Evolutionary conservation across 2,888 invertebrate species (phyloP), one percentile per base, ranked within the genome.

Genomic region (Drosophila pseudotakahashii): DNA sequence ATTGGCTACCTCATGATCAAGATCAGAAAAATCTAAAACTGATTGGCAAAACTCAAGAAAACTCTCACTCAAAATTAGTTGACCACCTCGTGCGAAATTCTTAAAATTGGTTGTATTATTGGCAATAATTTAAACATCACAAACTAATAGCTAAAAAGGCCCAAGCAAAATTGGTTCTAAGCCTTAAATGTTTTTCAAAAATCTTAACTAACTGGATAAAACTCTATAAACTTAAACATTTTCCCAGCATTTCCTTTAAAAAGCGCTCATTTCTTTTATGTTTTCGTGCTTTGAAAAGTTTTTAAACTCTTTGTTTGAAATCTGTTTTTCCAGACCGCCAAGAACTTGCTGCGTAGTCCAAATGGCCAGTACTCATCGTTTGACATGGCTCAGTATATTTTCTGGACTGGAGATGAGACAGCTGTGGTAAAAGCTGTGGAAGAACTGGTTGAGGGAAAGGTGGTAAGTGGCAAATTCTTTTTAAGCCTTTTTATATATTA

Each of bases 371-470:
- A 96, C 87, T 95, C 96, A 0, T 95, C 96, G 0, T 92, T 95
- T 57, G 96, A 96, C 84, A 95, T 96, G 95, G 96, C 96, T 0
- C 96, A 96, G 88, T 96, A 96, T 81, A 95, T 96, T 3, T 96
- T 96, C 90, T 96, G 96, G 95, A 96, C 96, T 0, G 96, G 96
- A 0, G 96, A 96, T 89, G 96, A 96, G 88, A 94, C 94, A 55
- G 95, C 96, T 7, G 96, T 96, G 1, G 95, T 96, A 0, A 92
- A 94, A 7, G 95, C 96, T 11, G 95, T 96, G 23, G 95, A 96
- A 88, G 96, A 96, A 77, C 95, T 96, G 83, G 93, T 96, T 16
- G 94, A 95, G 81, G 95, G 96, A 80, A 96, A 96, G 79, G 91
- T 96, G 93, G 96, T 96, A 91, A 92, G 61, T 61, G 19, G 23